Conservation (phyloP, 2,797 vertebrate genomes). For the Poecilia gillii region DNA sequence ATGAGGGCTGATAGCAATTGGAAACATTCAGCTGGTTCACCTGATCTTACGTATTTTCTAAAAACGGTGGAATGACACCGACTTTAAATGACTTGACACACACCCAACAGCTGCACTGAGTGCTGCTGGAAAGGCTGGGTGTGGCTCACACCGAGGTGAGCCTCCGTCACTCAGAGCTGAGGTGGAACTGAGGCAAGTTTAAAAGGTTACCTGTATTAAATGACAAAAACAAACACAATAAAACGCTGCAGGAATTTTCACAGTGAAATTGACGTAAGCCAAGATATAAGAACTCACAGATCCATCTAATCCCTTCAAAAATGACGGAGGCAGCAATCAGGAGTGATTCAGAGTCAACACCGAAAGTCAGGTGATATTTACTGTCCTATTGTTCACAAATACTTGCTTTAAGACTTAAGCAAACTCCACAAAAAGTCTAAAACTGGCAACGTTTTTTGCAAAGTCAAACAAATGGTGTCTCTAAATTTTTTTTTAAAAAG, state of each 20-base stretch:
- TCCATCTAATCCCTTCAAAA: neutral
- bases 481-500: neutral
- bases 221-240: neutral
- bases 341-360: neutral
- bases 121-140: constrained; percentile 18
- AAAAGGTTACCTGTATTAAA: neutral
- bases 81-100: constrained; percentile 18
- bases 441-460: neutral
- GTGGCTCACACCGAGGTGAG: constrained; percentile 18
- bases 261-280: neutral
- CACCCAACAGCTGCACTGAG: constrained; percentile 23
- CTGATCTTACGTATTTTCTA: constrained; percentile 5
- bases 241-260: neutral
- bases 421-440: neutral
- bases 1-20: neutral
- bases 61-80: constrained; percentile 11
- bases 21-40: neutral
- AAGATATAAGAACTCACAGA: neutral
- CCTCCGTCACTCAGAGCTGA: constrained; percentile 14
- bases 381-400: neutral
- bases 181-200: neutral
- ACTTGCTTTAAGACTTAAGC: neutral
- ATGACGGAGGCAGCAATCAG: neutral
- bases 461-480: neutral
- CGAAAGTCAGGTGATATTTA: neutral